Conservation (phyloP, 2,113 vertebrate species). For the Copsychus sechellarum region DNA sequence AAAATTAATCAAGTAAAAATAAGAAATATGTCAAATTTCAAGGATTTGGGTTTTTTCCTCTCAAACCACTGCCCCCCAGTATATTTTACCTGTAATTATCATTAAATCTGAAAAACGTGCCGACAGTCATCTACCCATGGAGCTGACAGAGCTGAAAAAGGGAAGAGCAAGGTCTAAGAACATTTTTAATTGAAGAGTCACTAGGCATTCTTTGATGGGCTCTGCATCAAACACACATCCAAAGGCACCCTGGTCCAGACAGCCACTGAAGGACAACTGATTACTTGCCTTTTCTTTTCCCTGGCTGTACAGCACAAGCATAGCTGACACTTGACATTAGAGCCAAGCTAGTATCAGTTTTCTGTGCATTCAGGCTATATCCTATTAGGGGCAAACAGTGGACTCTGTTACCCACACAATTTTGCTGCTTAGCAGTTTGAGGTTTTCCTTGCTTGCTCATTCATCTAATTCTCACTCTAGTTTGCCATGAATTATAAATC, state of each 20-base stretch:
- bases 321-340: background rate
- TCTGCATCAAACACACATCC: background rate
- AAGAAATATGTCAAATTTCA: background rate
- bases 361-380: background rate
- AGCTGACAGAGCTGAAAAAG: background rate
- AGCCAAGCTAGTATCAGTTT: background rate
- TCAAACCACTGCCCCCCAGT: fast-evolving
- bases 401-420: background rate
- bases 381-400: background rate
- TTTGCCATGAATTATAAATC: background rate
- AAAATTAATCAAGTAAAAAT: background rate
- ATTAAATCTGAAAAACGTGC: background rate
- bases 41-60: background rate
- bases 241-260: background rate
- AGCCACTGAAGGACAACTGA: background rate
- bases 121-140: background rate
- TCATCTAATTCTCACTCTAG: background rate
- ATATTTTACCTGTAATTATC: background rate
- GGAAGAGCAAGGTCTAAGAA: background rate
- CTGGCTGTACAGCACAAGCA: background rate
- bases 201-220: background rate
- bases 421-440: background rate
- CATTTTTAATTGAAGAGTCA: background rate
- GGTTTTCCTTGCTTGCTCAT: background rate
- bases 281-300: background rate